A percentile compares a stretch with the other conserved stretches of the same genome.
These are phyloP conservation scores for Xenotilapia longispinis DNA, from an alignment of 2,113 vertebrate genomes.

Conservation along the genomic window DNA sequence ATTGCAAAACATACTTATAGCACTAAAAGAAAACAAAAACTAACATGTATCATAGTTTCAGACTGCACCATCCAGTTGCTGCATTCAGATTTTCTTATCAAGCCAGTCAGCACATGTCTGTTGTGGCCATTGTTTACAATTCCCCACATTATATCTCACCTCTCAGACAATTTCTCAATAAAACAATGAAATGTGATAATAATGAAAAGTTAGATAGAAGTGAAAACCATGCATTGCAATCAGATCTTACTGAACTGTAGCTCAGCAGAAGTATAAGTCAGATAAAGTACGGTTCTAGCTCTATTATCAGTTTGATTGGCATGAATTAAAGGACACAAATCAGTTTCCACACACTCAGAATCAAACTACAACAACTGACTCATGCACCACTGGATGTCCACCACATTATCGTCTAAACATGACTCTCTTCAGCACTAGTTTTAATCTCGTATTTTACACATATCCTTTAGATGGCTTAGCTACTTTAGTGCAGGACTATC, in stretches of 20 bases:
- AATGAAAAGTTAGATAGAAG: not conserved
- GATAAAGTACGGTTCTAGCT: not conserved
- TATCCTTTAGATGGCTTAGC: not conserved
- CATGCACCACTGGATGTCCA: not conserved
- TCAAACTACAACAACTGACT: not conserved
- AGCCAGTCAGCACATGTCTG: not conserved
- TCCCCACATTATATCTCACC: not conserved
- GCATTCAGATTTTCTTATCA: not conserved
- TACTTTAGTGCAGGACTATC: not conserved
- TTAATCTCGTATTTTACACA: not conserved
- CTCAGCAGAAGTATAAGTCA: not conserved
- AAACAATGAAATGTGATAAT: not conserved
- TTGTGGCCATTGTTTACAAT: not conserved
- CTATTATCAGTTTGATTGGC: not conserved
- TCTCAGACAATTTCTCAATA: not conserved
- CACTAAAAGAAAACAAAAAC: not conserved
- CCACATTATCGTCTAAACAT: accelerated
- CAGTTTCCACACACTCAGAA: not conserved
- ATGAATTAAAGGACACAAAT: not conserved
- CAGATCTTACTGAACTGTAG: not conserved
- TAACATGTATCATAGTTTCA: accelerated
- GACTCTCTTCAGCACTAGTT: not conserved
- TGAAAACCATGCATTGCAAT: not conserved
- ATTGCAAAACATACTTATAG: not conserved
- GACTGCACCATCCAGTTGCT: not conserved